Conservation (phyloP, 2,888 invertebrate species). For the Eupithecia pulchellata region DNA sequence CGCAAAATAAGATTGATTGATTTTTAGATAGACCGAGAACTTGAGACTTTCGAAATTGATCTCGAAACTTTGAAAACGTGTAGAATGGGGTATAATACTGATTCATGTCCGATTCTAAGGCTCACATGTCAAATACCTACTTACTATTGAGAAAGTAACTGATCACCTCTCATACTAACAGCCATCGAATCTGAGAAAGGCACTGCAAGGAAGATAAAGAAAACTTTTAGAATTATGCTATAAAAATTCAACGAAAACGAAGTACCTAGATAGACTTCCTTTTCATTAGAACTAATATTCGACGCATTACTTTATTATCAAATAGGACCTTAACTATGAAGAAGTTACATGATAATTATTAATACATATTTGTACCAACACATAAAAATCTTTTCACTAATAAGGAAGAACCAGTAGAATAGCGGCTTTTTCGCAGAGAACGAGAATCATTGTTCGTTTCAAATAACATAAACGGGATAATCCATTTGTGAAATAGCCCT, state of each 20-base stretch:
- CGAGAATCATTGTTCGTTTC: not conserved
- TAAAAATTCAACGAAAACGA: too few relatives aligned
- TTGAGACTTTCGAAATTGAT: too few relatives aligned
- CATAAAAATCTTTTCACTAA: too few relatives aligned
- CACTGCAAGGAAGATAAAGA: not conserved
- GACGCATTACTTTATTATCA: not conserved
- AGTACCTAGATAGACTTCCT: too few relatives aligned
- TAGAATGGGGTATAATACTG: too few relatives aligned
- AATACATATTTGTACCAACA: not conserved
- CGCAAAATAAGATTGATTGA: too few relatives aligned
- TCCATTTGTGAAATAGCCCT: not conserved
- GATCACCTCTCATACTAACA: not conserved
- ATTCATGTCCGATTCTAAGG: too few relatives aligned
- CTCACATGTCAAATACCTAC: too few relatives aligned
- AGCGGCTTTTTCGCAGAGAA: not conserved
- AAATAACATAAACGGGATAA: not conserved
- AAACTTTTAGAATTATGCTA: not conserved
- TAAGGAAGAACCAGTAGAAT: not conserved
- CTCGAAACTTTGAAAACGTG: too few relatives aligned
- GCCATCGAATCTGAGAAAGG: too few relatives aligned
- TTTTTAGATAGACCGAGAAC: too few relatives aligned
- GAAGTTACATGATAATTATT: not conserved
- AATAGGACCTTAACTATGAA: too few relatives aligned
- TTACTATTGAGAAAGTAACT: not conserved
- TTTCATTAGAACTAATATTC: not conserved